phyloP scores from a whole-genome alignment of 2,113 vertebrate species.

The Hucho hucho region DNA sequence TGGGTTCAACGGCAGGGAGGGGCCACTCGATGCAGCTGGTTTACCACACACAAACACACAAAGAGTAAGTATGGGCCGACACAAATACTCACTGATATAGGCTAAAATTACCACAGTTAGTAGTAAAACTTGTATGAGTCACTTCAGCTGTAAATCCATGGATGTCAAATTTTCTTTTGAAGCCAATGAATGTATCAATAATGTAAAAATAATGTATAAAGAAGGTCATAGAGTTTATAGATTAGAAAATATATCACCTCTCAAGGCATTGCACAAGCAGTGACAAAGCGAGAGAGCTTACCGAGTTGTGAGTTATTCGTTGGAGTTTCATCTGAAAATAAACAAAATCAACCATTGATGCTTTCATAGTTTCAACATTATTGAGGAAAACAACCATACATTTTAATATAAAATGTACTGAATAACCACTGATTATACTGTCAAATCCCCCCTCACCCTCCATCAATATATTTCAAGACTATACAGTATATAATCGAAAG shows the following conservation, averaged over 20 bases:
- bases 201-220: neutral
- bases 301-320: constrained; percentile 92
- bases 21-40: constrained; percentile 62
- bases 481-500: too few species aligned
- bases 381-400: neutral
- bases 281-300: constrained; percentile 66
- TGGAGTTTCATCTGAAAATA: constrained; percentile 86
- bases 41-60: constrained; percentile 23
- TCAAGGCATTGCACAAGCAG: neutral
- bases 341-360: neutral
- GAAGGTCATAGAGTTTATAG: neutral
- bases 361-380: neutral
- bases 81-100: neutral
- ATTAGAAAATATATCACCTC: neutral
- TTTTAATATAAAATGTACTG: too few species aligned
- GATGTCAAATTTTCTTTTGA: constrained; percentile 1
- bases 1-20: constrained; percentile 76
- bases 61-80: constrained; percentile 16
- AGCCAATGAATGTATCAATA: neutral
- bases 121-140: neutral
- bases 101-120: neutral
- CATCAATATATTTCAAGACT: too few species aligned
- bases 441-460: too few species aligned
- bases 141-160: constrained; percentile 3
- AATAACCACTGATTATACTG: too few species aligned